Base-by-base conservation (phyloP, 1,140 invertebrate species). In the Panulirus ornatus region DNA sequence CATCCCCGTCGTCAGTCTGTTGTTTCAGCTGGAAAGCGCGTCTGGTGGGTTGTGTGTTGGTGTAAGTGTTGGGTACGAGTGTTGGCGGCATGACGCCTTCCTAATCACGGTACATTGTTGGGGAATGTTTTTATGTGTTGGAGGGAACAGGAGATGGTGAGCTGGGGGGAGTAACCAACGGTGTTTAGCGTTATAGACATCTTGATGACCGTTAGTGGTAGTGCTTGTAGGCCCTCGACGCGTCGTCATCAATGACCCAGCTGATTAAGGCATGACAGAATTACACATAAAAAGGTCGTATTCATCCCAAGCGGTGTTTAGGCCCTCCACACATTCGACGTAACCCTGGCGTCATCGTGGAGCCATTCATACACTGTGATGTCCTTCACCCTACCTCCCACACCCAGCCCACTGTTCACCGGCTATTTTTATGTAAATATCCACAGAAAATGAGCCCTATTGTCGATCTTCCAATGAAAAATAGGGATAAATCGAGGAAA, bases 221-320 rank as follows among this genome's bases (percentile, higher is more conserved):
- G 3, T 8, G 22, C 30, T 66, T 27, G 3, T 27, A 3, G 30
- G 5, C 5, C 66, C 34, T 66, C 30, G 30, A 11, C 54, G 16
- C 63, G 6, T 8, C 38, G 30, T n/a, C 63, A 88, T n/a, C 85
- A 88, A 88, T 88, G 75, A 44, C 51, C 38, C 75, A 70, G 51
- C 85, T 88, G 51, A 88, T 88, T 88, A 88, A 88, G 85, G 85
- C 85, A 79, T 88, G 76, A 88, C 85, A 70, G 40, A 66, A 81
- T 88, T 88, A 81, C 58, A 66, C 85, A 88, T 81, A 88, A 88
- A 88, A 88, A 79, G 73, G 47, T 81, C 27, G 44, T 40, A 73
- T n/a, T 71, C 6, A 38, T 19, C 42, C 27, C 22, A 84, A 84
- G 47, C 66, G 83, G 84, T 73, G 70, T 75, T 8, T 8, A 5